Conservation (phyloP, 2,888 invertebrate species). For the Sturmia bella region DNA sequence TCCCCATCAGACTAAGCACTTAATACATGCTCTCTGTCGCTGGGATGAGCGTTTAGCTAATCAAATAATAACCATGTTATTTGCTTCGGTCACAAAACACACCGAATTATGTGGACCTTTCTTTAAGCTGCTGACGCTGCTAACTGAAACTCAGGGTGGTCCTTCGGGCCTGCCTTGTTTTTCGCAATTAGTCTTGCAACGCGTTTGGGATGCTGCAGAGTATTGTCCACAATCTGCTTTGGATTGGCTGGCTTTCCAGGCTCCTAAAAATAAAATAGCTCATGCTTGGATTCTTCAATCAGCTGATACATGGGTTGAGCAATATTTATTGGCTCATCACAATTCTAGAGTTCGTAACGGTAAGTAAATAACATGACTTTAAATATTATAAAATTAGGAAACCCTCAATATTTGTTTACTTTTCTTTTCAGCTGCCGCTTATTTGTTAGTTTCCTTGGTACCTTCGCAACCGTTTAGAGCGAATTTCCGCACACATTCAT, state of each 20-base stretch:
- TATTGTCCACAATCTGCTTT: slow-evolving; percentile 95
- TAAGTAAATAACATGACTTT: slow-evolving; percentile 80
- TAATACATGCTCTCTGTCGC: slow-evolving; percentile 94
- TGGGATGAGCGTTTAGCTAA: slow-evolving; percentile 95
- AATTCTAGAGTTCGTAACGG: slow-evolving; percentile 93
- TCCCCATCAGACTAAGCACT: slow-evolving; percentile 93
- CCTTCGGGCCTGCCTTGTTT: slow-evolving; percentile 93
- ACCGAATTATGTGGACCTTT: slow-evolving; percentile 95
- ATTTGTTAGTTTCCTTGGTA: slow-evolving; percentile 93
- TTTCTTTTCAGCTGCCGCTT: slow-evolving; percentile 87
- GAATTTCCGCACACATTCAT: slow-evolving; percentile 87
- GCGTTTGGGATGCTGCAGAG: slow-evolving; percentile 95
- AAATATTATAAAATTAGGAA: no score
- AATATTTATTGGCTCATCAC: slow-evolving; percentile 91
- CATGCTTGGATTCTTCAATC: slow-evolving; percentile 96
- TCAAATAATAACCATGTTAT: slow-evolving; percentile 94
- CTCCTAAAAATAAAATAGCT: slow-evolving; percentile 93
- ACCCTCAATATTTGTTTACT: neutral
- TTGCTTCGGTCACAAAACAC: slow-evolving; percentile 94
- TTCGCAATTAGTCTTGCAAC: slow-evolving; percentile 92
- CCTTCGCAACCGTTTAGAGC: slow-evolving; percentile 95
- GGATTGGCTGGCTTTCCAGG: slow-evolving; percentile 94
- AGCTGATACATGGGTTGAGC: slow-evolving; percentile 95
- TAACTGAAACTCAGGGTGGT: slow-evolving; percentile 91
- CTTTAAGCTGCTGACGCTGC: slow-evolving; percentile 93